phyloP scores from a whole-genome alignment of 2,113 vertebrate species.

The Ramphastos sulfuratus region DNA sequence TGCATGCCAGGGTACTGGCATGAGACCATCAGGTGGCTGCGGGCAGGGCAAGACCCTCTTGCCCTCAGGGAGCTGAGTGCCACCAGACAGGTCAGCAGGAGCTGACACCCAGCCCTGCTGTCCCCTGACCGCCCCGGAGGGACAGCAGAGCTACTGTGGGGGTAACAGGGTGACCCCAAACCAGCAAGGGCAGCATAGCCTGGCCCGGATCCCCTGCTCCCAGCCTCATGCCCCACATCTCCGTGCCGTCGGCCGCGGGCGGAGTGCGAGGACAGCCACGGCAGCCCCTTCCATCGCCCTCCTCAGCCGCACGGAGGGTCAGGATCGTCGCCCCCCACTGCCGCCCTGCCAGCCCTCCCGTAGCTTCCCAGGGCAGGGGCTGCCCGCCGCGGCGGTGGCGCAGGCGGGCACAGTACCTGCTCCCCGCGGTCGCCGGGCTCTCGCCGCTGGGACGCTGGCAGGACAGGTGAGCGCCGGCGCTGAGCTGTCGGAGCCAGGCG shows the following conservation, averaged over 20 bases:
- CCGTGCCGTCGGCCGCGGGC: too few species aligned
- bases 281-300: background rate
- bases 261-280: background rate
- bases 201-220: background rate
- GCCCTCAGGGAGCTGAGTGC: background rate
- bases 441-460: background rate
- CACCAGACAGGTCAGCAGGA: background rate
- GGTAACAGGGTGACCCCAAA: background rate
- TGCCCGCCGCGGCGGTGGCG: background rate
- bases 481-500: background rate
- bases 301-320: background rate
- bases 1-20: background rate
- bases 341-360: background rate
- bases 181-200: background rate
- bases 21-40: background rate
- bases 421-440: background rate
- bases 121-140: too few species aligned
- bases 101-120: background rate
- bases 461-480: background rate
- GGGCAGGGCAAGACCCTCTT: background rate
- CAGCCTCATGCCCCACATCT: background rate
- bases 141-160: fast-evolving
- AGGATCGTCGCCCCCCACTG: background rate
- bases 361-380: background rate
- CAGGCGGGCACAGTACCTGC: slow-evolving; percentile 7